phyloP scores from a whole-genome alignment of 2,797 vertebrate species.

The Cyprinella venusta region DNA sequence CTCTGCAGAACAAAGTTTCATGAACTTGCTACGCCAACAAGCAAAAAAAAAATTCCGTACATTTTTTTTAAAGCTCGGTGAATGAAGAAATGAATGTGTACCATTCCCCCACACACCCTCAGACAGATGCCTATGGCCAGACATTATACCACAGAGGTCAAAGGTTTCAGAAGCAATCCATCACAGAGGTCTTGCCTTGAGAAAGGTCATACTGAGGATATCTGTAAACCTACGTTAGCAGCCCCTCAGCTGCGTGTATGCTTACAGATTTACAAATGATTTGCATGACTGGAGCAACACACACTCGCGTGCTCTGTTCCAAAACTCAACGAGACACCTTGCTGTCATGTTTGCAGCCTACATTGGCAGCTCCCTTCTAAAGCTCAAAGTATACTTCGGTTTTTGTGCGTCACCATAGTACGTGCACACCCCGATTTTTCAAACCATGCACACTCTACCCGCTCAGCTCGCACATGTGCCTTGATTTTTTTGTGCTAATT shows the following conservation, averaged over 20 bases:
- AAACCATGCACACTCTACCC: neutral
- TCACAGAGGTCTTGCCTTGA: constrained; percentile 30
- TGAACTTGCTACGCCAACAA: constrained; percentile 10
- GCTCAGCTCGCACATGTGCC: neutral
- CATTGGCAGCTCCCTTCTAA: neutral
- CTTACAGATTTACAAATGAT: constrained; percentile 30
- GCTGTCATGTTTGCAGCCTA: neutral
- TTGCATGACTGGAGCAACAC: constrained; percentile 11
- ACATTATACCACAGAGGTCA: constrained; percentile 42
- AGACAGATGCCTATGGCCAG: constrained; percentile 30
- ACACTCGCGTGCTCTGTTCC: neutral
- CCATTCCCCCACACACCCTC: constrained; percentile 12
- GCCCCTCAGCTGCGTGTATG: neutral
- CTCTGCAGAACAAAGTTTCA: constrained; percentile 16
- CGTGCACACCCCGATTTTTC: neutral
- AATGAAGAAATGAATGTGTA: constrained; percentile 11
- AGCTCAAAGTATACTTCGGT: neutral
- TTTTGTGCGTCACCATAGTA: neutral
- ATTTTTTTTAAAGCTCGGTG: constrained; percentile 14
- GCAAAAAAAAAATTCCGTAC: neutral
- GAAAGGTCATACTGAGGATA: constrained; percentile 29
- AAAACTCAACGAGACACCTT: neutral
- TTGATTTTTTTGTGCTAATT: neutral
- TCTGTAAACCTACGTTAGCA: constrained; percentile 22
- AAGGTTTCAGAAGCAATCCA: constrained; percentile 44